These are phyloP conservation scores for Xanthia icteritia DNA, from an alignment of 2,888 invertebrate genomes.

Conservation along the genomic window DNA sequence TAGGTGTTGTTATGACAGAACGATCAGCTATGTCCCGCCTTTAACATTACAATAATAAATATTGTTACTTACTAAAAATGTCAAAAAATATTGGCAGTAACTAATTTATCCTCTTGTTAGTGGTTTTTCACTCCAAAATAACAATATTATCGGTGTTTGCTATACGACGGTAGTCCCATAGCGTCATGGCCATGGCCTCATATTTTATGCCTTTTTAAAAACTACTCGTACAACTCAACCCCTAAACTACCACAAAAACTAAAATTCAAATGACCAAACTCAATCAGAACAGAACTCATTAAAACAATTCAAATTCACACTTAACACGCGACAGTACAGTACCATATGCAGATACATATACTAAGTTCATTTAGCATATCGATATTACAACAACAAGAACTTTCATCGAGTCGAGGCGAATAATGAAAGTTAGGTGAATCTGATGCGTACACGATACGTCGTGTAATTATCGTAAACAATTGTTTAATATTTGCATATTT, in stretches of 20 bases:
- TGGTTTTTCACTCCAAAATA: background rate
- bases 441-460: constrained; percentile 65
- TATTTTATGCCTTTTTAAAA: background rate
- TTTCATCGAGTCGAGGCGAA: constrained; percentile 75
- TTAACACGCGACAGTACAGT: constrained; percentile 57
- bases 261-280: constrained; percentile 47
- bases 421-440: constrained; percentile 76
- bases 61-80: background rate
- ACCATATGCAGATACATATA: constrained; percentile 53
- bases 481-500: constrained; percentile 37
- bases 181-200: background rate
- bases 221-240: background rate
- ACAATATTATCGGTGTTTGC: background rate
- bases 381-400: constrained; percentile 75
- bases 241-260: constrained; percentile 16
- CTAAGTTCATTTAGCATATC: constrained; percentile 77
- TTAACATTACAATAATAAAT: background rate
- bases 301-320: constrained; percentile 45
- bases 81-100: background rate
- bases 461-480: constrained; percentile 51
- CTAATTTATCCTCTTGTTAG: background rate
- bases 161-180: background rate
- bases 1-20: background rate
- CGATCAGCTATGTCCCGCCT: background rate
- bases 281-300: constrained; percentile 42